These are phyloP conservation scores for Lasioglossum pauxillum DNA, from an alignment of 2,888 invertebrate genomes.

Conservation along the genomic window DNA sequence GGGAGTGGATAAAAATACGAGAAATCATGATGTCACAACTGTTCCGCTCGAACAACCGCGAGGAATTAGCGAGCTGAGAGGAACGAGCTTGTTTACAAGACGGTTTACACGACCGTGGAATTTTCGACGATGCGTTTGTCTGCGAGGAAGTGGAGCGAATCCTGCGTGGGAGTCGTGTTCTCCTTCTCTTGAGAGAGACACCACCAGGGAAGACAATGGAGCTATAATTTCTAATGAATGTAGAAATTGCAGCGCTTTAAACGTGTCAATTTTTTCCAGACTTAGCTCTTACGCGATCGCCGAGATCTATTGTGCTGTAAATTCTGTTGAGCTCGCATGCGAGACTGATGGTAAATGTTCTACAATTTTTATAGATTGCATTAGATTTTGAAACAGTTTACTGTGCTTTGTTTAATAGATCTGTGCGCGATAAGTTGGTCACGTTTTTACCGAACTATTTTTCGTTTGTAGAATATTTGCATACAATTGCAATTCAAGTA, in stretches of 20 bases:
- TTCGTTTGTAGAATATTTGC: not conserved
- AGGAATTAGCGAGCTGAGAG: constrained; percentile 54
- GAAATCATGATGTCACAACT: constrained; percentile 29
- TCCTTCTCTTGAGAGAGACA: not conserved
- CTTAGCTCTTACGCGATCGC: not conserved
- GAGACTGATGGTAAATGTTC: not conserved
- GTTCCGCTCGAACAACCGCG: constrained; percentile 17
- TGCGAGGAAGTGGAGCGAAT: constrained; percentile 9
- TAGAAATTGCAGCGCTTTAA: not conserved
- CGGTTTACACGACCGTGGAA: constrained; percentile 43
- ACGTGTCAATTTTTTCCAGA: not conserved
- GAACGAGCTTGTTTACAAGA: constrained; percentile 57
- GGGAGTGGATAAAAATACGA: constrained; percentile 9
- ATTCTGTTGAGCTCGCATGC: not conserved
- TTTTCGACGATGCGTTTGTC: constrained; percentile 28
- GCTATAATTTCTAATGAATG: not conserved
- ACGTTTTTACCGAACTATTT: not conserved
- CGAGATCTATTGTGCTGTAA: not conserved
- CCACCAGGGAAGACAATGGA: not conserved
- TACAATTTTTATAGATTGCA: not conserved
- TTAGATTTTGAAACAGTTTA: not conserved
- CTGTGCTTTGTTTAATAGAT: not conserved
- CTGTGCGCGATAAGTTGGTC: not conserved
- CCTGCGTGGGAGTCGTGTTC: constrained; percentile 20
- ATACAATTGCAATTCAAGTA: not conserved